A percentile compares a stretch with the other conserved stretches of the same genome.
Evolutionary conservation across 2,888 invertebrate species (phyloP).

Genomic region (Leptinotarsa peninsularis): DNA sequence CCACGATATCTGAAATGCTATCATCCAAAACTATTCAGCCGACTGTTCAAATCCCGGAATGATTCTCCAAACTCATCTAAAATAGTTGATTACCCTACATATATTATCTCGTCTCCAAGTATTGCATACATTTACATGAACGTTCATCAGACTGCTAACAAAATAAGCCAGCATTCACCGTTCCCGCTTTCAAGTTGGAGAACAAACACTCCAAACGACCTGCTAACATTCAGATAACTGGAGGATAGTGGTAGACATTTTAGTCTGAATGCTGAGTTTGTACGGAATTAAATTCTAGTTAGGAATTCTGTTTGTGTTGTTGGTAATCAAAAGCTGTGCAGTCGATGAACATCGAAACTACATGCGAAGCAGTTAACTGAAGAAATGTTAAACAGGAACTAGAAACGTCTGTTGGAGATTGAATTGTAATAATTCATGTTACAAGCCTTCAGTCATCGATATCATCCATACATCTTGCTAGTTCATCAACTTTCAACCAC

Average conservation of each 20-base stretch:
- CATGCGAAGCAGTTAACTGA: neutral
- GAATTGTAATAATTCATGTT: too few relatives aligned
- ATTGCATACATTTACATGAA: slow-evolving; percentile 19
- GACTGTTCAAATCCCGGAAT: neutral
- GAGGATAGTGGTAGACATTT: slow-evolving; percentile 18
- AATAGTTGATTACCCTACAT: neutral
- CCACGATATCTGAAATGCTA: too few relatives aligned
- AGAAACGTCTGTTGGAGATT: neutral
- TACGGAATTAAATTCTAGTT: slow-evolving; percentile 49
- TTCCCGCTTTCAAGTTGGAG: slow-evolving; percentile 15
- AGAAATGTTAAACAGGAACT: neutral
- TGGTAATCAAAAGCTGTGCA: slow-evolving; percentile 12
- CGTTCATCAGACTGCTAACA: slow-evolving; percentile 12
- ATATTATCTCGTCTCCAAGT: slow-evolving; percentile 8
- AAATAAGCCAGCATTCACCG: slow-evolving; percentile 18
- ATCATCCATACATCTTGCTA: too few relatives aligned
- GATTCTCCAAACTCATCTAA: slow-evolving; percentile 7
- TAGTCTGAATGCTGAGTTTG: slow-evolving; percentile 38
- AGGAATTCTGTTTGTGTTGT: slow-evolving; percentile 47
- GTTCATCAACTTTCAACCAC: too few relatives aligned
- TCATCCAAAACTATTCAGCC: neutral
- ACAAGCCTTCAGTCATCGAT: too few relatives aligned
- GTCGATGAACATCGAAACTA: slow-evolving; percentile 12
- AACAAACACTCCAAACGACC: slow-evolving; percentile 19
- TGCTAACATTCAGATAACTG: slow-evolving; percentile 17